A percentile compares a stretch with the other conserved stretches of the same genome.
phyloP scores from a whole-genome alignment of 2,888 invertebrate genomes.

The Ormyrus nitidulus region DNA sequence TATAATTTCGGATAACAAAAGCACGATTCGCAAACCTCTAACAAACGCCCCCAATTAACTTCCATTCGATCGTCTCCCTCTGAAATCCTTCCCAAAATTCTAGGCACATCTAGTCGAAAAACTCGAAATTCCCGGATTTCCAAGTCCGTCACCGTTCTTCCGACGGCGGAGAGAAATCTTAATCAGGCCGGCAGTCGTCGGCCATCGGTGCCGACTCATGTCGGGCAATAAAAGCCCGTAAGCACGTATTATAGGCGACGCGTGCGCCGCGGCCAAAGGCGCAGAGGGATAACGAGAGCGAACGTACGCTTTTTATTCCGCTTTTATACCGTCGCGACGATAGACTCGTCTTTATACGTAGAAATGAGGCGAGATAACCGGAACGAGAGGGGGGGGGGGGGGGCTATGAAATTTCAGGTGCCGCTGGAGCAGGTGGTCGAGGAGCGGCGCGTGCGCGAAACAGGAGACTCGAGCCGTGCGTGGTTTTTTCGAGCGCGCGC shows the following conservation, averaged over 20 bases:
- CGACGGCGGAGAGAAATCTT: conserved; percentile 41
- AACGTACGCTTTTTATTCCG: conserved; percentile 24
- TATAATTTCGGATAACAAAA: too few species aligned
- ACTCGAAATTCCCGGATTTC: too few species aligned
- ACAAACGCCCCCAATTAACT: too few species aligned
- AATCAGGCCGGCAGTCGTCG: conserved; percentile 22
- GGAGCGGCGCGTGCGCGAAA: too few species aligned
- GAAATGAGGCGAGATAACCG: conserved; percentile 14
- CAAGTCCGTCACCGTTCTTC: neutral
- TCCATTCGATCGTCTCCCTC: too few species aligned
- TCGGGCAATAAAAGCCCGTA: conserved; percentile 43
- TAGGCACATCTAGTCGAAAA: too few species aligned
- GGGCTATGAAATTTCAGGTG: conserved; percentile 18
- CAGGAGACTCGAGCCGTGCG: too few species aligned
- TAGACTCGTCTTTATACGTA: conserved; percentile 2
- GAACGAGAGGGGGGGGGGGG: neutral
- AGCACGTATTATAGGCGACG: conserved; percentile 46
- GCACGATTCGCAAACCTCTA: too few species aligned
- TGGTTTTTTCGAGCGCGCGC: too few species aligned
- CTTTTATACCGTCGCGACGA: conserved; percentile 16
- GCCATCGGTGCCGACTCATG: conserved; percentile 25
- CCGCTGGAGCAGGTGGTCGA: neutral
- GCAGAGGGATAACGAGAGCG: neutral
- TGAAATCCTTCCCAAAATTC: too few species aligned
- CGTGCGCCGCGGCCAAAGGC: conserved; percentile 9